Evolutionary conservation across 2,888 invertebrate genomes (phyloP), one percentile per base, ranked within the genome.

Genomic region (Noctua comes): DNA sequence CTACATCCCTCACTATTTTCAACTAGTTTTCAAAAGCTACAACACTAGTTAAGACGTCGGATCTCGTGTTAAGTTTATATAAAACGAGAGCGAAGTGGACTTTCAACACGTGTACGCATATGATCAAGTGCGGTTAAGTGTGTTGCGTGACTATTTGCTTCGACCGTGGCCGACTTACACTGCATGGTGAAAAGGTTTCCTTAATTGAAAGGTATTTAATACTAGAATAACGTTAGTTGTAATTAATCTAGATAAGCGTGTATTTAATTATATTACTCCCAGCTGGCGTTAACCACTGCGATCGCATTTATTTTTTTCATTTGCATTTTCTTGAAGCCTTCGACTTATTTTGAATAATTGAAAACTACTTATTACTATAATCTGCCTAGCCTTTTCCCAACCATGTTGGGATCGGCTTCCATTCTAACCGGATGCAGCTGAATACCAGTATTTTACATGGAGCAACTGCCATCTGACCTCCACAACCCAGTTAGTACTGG

Each of bases 121-220:
- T 13, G n/a, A 46, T 57, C 62, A 76, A 46, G 57, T 64, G 31
- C 10, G 27, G 46, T 40, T 66, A 27, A 76, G 36, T 36, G 16
- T 51, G 21, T 86, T 57, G 86, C 84, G 84, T 86, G 86, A 73
- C 76, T 27, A 16, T 46, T 27, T 18, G 7, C 36, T 68, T 46
- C 46, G 79, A 68, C 83, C 83, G 64, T 86, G 84, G 74, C 86
- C 74, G 36, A 84, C 68, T 83, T 79, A 83, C 21, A 54, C 31
- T 2, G 48, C n/a, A 46, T 36, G 27, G 31, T 46, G 48, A 70
- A 69, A 71, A 46, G 48, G n/a, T 71, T 69, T 72, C n/a, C 36
- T 76, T 77, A 79, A 83, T 79, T 76, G 36, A 83, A 79, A 11
- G 11, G 68, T 74, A 68, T 73, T 72, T 40, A 81, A 64, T 70